Conservation (phyloP, 2,797 vertebrate genomes). For the Danio choprae region DNA sequence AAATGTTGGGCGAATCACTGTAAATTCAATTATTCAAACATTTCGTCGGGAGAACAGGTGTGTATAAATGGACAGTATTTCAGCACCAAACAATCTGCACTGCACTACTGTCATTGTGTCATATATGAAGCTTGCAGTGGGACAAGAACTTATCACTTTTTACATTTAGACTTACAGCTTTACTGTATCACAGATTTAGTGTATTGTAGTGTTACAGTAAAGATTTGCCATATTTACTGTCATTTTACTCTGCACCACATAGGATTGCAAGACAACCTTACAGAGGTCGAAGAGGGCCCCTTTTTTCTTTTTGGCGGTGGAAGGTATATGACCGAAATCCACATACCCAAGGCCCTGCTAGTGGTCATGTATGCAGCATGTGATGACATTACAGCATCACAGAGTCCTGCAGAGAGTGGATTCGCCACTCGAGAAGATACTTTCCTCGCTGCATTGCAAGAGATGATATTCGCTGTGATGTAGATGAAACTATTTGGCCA, state of each 20-base stretch:
- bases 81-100: slow-evolving; percentile 28
- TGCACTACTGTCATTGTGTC: slow-evolving; percentile 36
- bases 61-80: slow-evolving; percentile 35
- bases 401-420: no score
- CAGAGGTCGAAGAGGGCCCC: no score
- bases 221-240: slow-evolving; percentile 33
- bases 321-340: no score
- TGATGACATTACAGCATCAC: no score
- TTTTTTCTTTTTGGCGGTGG: no score
- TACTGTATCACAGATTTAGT: slow-evolving; percentile 15
- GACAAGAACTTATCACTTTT: slow-evolving; percentile 6
- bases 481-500: no score
- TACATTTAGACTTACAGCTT: slow-evolving; percentile 43
- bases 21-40: slow-evolving; percentile 32
- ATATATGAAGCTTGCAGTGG: slow-evolving; percentile 35
- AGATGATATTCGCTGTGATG: no score
- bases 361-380: no score
- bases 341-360: no score
- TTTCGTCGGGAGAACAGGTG: slow-evolving; percentile 20
- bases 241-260: slow-evolving; percentile 24
- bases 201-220: slow-evolving; percentile 37
- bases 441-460: no score
- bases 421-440: no score
- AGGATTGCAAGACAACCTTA: slow-evolving; percentile 29
- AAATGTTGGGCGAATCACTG: slow-evolving; percentile 23